Evolutionary conservation across 2,888 invertebrate species (phyloP).

Genomic region (Embidobia sp.): DNA sequence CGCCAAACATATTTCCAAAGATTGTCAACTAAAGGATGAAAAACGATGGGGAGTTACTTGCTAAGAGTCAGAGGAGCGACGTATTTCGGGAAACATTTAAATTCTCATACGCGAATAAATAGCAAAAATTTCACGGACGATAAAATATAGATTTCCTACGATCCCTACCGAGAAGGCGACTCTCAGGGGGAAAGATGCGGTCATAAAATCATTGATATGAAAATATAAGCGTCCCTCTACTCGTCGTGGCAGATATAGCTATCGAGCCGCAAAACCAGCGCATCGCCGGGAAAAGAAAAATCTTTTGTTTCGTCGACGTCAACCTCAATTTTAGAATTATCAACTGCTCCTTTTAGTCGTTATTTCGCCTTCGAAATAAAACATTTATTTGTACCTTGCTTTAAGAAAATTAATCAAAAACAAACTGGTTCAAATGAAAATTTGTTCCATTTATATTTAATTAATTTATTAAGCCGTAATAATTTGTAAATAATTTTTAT

Average conservation of each 20-base stretch:
- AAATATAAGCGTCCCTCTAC: conserved; percentile 76
- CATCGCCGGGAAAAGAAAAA: conserved; percentile 68
- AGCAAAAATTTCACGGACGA: conserved; percentile 82
- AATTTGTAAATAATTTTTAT: no score
- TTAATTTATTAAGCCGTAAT: no score
- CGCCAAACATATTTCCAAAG: conserved; percentile 38
- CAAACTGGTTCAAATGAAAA: no score
- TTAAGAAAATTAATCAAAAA: no score
- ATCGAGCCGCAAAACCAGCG: conserved; percentile 71
- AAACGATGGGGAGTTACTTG: conserved; percentile 35
- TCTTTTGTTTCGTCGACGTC: conserved; percentile 73
- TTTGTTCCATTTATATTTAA: no score
- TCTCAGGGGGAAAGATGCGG: conserved; percentile 76
- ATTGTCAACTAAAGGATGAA: conserved; percentile 32
- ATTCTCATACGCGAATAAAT: conserved; percentile 82
- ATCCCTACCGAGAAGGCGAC: conserved; percentile 68
- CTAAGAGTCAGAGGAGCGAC: conserved; percentile 56
- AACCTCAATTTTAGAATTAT: conserved; percentile 65
- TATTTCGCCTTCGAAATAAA: conserved; percentile 24
- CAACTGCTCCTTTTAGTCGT: conserved; percentile 41
- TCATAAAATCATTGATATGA: conserved; percentile 82
- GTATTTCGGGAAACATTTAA: conserved; percentile 81
- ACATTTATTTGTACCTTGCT: no score
- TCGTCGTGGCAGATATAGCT: conserved; percentile 68
- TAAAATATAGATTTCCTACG: conserved; percentile 81